These are phyloP conservation scores for Blera fallax DNA, from an alignment of 2,888 invertebrate genomes.

Conservation along the genomic window DNA sequence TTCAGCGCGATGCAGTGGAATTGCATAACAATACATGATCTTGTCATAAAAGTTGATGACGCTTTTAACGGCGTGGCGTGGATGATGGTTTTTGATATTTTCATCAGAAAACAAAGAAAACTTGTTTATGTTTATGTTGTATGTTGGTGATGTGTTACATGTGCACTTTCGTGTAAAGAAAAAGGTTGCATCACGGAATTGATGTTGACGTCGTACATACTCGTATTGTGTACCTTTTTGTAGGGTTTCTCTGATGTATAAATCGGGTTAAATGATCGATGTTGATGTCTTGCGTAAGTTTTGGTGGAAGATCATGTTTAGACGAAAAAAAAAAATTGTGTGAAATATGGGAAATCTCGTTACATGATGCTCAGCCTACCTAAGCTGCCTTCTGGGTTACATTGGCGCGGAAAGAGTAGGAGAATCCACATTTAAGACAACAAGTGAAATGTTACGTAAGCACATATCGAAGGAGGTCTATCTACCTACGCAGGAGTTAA, in stretches of 20 bases:
- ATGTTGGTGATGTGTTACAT: conserved; percentile 40
- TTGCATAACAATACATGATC: conserved; percentile 32
- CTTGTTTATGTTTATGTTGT: conserved; percentile 48
- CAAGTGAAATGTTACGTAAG: too few relatives aligned
- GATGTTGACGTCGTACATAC: not conserved
- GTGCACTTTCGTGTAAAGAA: not conserved
- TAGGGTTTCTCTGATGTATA: not conserved
- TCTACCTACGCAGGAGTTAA: too few relatives aligned
- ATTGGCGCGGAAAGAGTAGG: not conserved
- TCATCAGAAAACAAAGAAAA: conserved; percentile 26
- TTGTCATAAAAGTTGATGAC: conserved; percentile 44
- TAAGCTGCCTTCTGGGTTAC: not conserved
- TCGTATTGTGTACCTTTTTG: not conserved
- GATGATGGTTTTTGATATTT: conserved; percentile 21
- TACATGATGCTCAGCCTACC: not conserved
- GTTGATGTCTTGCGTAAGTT: conserved; percentile 9
- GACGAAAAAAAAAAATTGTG: not conserved
- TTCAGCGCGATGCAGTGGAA: not conserved
- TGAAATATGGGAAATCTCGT: not conserved
- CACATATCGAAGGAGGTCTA: too few relatives aligned
- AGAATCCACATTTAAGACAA: too few relatives aligned
- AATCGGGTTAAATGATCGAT: conserved; percentile 16
- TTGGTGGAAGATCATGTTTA: not conserved
- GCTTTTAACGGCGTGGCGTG: conserved; percentile 19
- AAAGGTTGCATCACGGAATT: conserved; percentile 4